phyloP scores from a whole-genome alignment of 1,140 invertebrate genomes.

The Drosophila athabasca region DNA sequence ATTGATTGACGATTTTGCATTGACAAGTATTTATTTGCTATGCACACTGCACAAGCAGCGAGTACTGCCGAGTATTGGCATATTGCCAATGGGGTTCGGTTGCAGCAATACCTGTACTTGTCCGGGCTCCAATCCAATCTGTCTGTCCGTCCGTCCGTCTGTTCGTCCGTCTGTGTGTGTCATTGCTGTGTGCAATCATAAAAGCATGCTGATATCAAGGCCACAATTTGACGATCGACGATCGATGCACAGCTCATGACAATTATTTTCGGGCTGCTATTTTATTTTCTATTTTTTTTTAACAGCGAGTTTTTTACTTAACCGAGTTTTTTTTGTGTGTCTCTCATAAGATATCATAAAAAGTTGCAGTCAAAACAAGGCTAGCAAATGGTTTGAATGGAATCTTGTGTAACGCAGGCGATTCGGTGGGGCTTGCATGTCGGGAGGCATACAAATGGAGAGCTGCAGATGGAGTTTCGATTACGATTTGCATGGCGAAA shows the following conservation, averaged over 20 bases:
- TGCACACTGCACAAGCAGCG: conserved; percentile 35
- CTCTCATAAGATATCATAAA: conserved; percentile 29
- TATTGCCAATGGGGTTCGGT: conserved; percentile 13
- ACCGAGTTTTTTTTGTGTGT: neutral
- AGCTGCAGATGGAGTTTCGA: too few species aligned
- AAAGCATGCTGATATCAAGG: conserved; percentile 43
- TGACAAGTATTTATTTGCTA: conserved; percentile 53
- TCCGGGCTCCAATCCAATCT: neutral
- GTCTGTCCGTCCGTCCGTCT: too few species aligned
- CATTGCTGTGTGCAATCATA: conserved; percentile 56
- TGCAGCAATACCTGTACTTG: conserved; percentile 37
- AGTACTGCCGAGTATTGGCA: conserved; percentile 17
- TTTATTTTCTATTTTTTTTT: too few species aligned
- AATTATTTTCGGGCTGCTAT: conserved; percentile 9
- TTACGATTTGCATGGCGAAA: too few species aligned
- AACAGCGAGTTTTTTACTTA: conserved; percentile 1
- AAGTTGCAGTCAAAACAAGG: conserved; percentile 8
- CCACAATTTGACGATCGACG: conserved; percentile 21
- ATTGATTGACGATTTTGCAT: conserved; percentile 61
- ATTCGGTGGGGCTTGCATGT: too few species aligned
- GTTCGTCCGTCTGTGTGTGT: neutral
- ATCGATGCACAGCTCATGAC: conserved; percentile 37
- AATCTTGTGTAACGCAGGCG: too few species aligned
- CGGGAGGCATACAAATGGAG: too few species aligned
- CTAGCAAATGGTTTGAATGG: conserved; percentile 12